Conservation (phyloP, 2,797 vertebrate species). For the Phalanger gymnotis region DNA sequence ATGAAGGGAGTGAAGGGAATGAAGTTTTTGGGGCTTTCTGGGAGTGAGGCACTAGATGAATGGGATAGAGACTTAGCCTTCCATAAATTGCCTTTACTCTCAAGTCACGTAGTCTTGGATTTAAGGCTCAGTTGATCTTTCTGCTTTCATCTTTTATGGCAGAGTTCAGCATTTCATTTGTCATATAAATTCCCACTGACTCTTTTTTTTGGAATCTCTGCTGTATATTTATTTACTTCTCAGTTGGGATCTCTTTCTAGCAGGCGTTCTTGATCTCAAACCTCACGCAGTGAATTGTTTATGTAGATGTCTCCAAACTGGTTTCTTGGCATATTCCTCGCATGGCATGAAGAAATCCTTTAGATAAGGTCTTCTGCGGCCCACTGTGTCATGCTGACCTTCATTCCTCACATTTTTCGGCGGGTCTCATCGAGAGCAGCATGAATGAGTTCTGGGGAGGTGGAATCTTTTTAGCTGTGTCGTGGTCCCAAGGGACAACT, state of each 20-base stretch:
- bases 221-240: conserved; percentile 79
- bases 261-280: conserved; percentile 80
- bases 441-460: conserved; percentile 65
- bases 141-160: conserved; percentile 61
- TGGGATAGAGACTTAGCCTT: conserved; percentile 56
- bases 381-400: conserved; percentile 81
- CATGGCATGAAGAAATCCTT: conserved; percentile 82
- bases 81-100: conserved; percentile 38
- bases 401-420: conserved; percentile 81
- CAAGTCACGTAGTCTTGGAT: conserved; percentile 53
- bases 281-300: conserved; percentile 81
- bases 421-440: conserved; percentile 73
- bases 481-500: conserved; percentile 18
- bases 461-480: conserved; percentile 57
- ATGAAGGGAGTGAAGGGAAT: conserved; percentile 20
- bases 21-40: conserved; percentile 21
- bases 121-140: conserved; percentile 71
- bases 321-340: conserved; percentile 80
- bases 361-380: conserved; percentile 79
- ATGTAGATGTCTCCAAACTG: conserved; percentile 82
- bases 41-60: conserved; percentile 57
- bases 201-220: conserved; percentile 65
- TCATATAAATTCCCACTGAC: conserved; percentile 65
- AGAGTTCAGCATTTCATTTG: conserved; percentile 70
- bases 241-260: conserved; percentile 79